Conservation (phyloP, 53 echinoderm and acorn worm genomes). For the Crossaster papposus region DNA sequence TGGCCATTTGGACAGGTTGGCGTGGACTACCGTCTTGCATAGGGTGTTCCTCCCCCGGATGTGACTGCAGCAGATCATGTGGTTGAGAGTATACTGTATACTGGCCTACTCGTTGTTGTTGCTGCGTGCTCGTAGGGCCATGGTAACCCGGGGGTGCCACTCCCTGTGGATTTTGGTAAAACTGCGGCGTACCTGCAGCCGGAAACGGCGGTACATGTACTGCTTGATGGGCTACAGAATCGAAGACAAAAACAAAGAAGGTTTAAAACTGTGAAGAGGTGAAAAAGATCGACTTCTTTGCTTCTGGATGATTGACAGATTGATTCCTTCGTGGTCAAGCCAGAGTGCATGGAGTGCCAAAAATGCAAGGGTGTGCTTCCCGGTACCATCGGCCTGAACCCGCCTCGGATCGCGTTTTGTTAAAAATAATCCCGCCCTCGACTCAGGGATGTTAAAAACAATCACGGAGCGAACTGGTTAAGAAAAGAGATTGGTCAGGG, state of each 20-base stretch:
- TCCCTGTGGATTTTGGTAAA: conserved; percentile 7
- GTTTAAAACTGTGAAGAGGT: background rate
- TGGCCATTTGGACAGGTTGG: background rate
- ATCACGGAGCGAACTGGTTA: too few relatives aligned
- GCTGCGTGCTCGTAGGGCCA: background rate
- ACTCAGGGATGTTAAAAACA: too few relatives aligned
- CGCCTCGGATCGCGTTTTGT: too few relatives aligned
- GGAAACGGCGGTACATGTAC: background rate
- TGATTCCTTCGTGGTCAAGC: too few relatives aligned
- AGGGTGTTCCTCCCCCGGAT: conserved; percentile 28
- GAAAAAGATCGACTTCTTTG: background rate
- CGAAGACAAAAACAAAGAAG: background rate
- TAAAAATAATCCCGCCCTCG: too few relatives aligned
- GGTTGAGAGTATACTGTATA: background rate
- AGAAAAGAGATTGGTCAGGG: too few relatives aligned
- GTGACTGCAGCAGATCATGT: background rate
- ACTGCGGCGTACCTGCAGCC: background rate
- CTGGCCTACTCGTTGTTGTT: background rate
- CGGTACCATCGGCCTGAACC: too few relatives aligned
- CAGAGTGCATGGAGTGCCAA: too few relatives aligned
- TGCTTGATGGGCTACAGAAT: background rate
- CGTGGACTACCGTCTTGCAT: background rate
- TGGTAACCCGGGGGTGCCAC: conserved; percentile 32
- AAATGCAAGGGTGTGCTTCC: too few relatives aligned
- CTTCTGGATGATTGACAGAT: too few relatives aligned